Evolutionary conservation across 1,140 invertebrate genomes (phyloP).

Genomic region (Vollenhovia emeryi): DNA sequence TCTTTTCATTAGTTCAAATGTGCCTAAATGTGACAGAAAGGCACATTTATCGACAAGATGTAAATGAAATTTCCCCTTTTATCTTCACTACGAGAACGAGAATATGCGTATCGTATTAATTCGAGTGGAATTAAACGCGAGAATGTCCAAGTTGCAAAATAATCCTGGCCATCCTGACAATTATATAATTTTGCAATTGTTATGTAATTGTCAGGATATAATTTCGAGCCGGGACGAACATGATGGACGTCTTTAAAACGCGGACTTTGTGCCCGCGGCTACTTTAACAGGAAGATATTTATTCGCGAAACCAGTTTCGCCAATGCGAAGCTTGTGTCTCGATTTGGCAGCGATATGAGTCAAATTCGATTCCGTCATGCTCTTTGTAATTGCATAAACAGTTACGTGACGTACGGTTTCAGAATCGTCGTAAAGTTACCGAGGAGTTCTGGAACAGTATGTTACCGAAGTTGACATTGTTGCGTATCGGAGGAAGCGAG

Average conservation of each 20-base stretch:
- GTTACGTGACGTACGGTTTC: not conserved
- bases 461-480: not conserved
- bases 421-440: not conserved
- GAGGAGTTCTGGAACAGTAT: not conserved
- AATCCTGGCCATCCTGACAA: not conserved
- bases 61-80: not conserved
- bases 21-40: not conserved
- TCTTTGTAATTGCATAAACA: not conserved
- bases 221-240: not conserved
- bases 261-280: not conserved
- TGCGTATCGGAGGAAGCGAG: not conserved
- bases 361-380: not conserved
- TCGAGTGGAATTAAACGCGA: not conserved
- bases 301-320: conserved; percentile 41
- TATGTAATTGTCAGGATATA: not conserved
- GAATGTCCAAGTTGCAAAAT: not conserved
- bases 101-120: not conserved
- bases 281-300: conserved; percentile 34
- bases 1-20: not conserved
- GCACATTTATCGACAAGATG: not conserved
- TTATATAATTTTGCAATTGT: not conserved
- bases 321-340: not conserved
- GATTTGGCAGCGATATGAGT: not conserved
- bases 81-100: not conserved
- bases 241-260: not conserved